Conservation (phyloP, 2,797 vertebrate species). For the Falco cherrug region DNA sequence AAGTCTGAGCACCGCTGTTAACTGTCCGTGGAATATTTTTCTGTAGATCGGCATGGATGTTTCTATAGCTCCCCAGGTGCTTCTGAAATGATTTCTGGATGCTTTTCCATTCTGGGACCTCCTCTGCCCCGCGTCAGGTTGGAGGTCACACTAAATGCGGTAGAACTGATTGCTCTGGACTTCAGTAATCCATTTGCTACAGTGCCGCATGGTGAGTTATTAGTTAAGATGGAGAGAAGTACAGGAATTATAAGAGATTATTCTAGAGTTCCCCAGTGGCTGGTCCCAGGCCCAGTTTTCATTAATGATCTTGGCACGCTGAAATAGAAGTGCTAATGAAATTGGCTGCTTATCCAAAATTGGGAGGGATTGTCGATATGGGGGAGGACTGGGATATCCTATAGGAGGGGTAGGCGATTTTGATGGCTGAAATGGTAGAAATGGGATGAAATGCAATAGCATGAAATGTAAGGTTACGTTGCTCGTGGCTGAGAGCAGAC, state of each 20-base stretch:
- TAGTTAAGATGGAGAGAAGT: slow-evolving; percentile 15
- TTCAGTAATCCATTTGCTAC: background rate
- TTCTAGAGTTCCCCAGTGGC: background rate
- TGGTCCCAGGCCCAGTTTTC: background rate
- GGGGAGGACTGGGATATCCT: background rate
- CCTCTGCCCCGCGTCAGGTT: background rate
- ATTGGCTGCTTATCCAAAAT: background rate
- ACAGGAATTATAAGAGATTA: background rate
- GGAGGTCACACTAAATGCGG: background rate
- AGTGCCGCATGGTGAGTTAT: background rate
- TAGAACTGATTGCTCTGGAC: background rate
- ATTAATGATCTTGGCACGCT: background rate
- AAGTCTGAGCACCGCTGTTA: background rate
- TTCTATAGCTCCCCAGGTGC: background rate
- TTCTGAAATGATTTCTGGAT: background rate
- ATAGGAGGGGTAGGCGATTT: background rate
- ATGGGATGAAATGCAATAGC: background rate
- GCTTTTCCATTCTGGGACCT: background rate
- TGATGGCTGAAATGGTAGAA: background rate
- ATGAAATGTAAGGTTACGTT: background rate
- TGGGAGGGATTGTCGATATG: background rate
- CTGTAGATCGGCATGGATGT: background rate
- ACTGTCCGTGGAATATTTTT: background rate
- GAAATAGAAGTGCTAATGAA: background rate
- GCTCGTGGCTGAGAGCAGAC: background rate